Evolutionary conservation across 2,888 invertebrate species (phyloP).

Genomic region (Acronicta alni): DNA sequence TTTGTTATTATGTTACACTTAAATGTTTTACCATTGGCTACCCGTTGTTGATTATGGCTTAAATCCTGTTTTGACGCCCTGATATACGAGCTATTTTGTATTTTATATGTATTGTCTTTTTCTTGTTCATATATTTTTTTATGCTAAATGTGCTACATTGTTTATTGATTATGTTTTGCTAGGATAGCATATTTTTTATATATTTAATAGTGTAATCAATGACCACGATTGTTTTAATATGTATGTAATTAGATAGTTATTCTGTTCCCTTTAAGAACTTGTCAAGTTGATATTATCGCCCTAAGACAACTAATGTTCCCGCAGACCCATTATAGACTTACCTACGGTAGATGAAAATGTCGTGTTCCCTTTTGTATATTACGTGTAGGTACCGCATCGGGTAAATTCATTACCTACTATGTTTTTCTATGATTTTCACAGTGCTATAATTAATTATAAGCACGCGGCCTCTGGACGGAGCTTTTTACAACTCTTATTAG

Average conservation of each 20-base stretch:
- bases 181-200: constrained; percentile 30
- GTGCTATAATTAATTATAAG: constrained; percentile 51
- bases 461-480: constrained; percentile 73
- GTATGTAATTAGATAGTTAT: constrained; percentile 45
- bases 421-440: constrained; percentile 45
- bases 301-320: constrained; percentile 22
- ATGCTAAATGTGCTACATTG: constrained; percentile 46
- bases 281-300: constrained; percentile 24
- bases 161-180: constrained; percentile 41
- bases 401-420: constrained; percentile 29
- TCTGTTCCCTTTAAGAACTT: constrained; percentile 19
- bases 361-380: constrained; percentile 23
- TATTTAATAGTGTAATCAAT: constrained; percentile 20
- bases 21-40: constrained; percentile 58
- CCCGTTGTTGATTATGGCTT: constrained; percentile 65
- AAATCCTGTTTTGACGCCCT: constrained; percentile 82
- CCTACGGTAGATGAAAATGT: constrained; percentile 19
- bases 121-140: constrained; percentile 50
- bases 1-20: constrained; percentile 62
- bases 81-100: constrained; percentile 70
- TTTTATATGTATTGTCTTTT: constrained; percentile 61
- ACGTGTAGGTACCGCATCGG: constrained; percentile 24
- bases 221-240: constrained; percentile 42
- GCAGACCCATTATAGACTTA: constrained; percentile 11
- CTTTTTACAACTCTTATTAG: constrained; percentile 64